Evolutionary conservation across 1,140 invertebrate genomes (phyloP).

Genomic region (Drosophila rufa): DNA sequence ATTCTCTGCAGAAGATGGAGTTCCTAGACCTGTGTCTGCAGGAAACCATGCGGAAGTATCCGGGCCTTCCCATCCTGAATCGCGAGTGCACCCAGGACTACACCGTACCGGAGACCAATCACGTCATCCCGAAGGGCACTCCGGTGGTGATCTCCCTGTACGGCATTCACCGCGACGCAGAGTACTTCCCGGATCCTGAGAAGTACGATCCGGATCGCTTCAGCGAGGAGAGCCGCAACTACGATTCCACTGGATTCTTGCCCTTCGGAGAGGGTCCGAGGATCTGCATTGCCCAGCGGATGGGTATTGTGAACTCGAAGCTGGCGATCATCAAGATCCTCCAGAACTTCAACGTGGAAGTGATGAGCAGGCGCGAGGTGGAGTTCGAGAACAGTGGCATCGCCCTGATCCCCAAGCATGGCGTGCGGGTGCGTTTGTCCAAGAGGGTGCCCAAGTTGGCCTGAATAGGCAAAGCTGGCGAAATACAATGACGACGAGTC

Average conservation of each 20-base stretch:
- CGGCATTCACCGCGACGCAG: slow-evolving; percentile 86
- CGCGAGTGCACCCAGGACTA: slow-evolving; percentile 85
- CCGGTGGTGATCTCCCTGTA: slow-evolving; percentile 84
- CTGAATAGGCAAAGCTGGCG: not conserved
- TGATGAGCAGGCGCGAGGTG: slow-evolving; percentile 54
- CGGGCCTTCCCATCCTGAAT: slow-evolving; percentile 86
- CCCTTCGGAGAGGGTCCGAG: slow-evolving; percentile 90
- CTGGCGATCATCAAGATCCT: slow-evolving; percentile 68
- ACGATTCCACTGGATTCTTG: slow-evolving; percentile 85
- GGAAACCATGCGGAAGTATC: slow-evolving; percentile 88
- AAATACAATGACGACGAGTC: no score
- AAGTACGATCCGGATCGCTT: slow-evolving; percentile 89
- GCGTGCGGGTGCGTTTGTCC: slow-evolving; percentile 65
- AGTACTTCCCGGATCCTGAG: slow-evolving; percentile 89
- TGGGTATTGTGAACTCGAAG: slow-evolving; percentile 67
- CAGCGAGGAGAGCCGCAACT: slow-evolving; percentile 85
- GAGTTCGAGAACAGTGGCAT: slow-evolving; percentile 57
- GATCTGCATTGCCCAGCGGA: slow-evolving; percentile 84
- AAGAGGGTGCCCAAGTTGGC: slow-evolving; percentile 37
- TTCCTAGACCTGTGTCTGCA: slow-evolving; percentile 87
- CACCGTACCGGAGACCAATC: slow-evolving; percentile 76
- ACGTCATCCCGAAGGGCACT: slow-evolving; percentile 85
- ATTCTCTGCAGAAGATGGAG: slow-evolving; percentile 86
- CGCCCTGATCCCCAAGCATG: slow-evolving; percentile 61
- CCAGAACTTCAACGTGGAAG: slow-evolving; percentile 64